Evolutionary conservation across 2,888 invertebrate species (phyloP), one percentile per base, ranked within the genome.

Genomic region (Nemapogon koenigi): DNA sequence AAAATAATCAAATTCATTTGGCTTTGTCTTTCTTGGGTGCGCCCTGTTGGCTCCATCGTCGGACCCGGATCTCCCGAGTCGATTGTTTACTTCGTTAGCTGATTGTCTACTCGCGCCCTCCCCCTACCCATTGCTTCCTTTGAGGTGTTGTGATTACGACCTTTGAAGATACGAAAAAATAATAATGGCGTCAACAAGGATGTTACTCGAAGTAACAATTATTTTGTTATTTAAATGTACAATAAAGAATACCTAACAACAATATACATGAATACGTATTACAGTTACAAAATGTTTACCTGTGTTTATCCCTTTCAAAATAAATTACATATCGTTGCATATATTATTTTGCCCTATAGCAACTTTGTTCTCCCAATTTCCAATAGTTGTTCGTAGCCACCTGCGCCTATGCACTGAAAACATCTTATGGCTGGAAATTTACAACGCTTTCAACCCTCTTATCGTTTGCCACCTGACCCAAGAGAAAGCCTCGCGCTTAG

Each of bases 41-140:
- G 51, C 48, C 53, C 51, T 53, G 60, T 56, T 48, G 51, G 53
- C 43, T 44, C 46, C 47, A 25, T 57, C 54, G 57, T 57, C 52
- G 60, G 61, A 61, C 61, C 62, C 53, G 64, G 56, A 58, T 61
- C 59, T 60, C 65, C 63, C 59, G 58, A 60, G 64, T 57, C 63
- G 60, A 67, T 68, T 72, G 73, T 75, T 75, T 73, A 68, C 75
- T 73, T 76, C 76, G 75, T 75, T 75, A 73, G 71, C 49, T 50
- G 59, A 57, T 49, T 56, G 50, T 55, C 55, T 62, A 58, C 64
- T 59, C 58, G 52, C 48, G 50, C 56, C 61, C 62, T 57, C 55
- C 61, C 67, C 55, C 51, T 53, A 11, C 55, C 51, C 52, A 11
- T 31, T 17, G n/a, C 33, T 19, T 33, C 19, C 33, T 33, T 33